Conservation (phyloP, 2,797 vertebrate genomes). For the Okamejei kenojei region DNA sequence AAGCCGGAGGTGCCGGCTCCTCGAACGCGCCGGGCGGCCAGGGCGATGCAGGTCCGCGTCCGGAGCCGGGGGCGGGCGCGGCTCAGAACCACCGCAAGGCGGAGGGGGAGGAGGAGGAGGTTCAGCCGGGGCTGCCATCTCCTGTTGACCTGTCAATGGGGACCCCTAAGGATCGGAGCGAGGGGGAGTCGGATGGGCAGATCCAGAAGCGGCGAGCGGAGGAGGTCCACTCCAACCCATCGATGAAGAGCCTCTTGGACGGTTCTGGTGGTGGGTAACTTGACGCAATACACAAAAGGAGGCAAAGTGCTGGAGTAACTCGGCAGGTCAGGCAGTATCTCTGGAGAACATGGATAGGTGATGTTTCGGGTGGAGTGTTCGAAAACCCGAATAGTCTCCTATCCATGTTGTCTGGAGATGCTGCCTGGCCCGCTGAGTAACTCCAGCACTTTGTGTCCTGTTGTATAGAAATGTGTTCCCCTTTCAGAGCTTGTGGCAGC, state of each 20-base stretch:
- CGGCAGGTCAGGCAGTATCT: no score
- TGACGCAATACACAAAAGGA: no score
- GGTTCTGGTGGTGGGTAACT: constrained; percentile 71
- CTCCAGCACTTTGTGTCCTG: no score
- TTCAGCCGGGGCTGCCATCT: no score
- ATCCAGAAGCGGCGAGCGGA: constrained; percentile 44
- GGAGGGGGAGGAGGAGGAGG: not conserved
- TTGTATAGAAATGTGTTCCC: no score
- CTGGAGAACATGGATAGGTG: no score
- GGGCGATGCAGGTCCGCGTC: constrained; percentile 27
- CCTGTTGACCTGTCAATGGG: constrained; percentile 25
- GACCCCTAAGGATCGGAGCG: constrained; percentile 36
- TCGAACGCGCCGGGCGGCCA: constrained; percentile 32
- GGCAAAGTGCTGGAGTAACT: no score
- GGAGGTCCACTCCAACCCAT: constrained; percentile 40
- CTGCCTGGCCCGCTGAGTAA: no score
- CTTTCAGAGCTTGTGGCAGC: no score
- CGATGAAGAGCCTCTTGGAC: constrained; percentile 67
- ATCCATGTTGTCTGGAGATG: no score
- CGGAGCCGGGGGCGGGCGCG: constrained; percentile 29
- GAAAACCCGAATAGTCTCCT: no score
- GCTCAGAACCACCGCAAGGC: constrained; percentile 37
- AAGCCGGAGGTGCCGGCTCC: constrained; percentile 38
- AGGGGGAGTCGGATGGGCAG: constrained; percentile 41
- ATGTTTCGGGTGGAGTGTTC: no score